Base-by-base conservation (phyloP, 2,888 invertebrate species). In the Phyllotreta cruciferae region DNA sequence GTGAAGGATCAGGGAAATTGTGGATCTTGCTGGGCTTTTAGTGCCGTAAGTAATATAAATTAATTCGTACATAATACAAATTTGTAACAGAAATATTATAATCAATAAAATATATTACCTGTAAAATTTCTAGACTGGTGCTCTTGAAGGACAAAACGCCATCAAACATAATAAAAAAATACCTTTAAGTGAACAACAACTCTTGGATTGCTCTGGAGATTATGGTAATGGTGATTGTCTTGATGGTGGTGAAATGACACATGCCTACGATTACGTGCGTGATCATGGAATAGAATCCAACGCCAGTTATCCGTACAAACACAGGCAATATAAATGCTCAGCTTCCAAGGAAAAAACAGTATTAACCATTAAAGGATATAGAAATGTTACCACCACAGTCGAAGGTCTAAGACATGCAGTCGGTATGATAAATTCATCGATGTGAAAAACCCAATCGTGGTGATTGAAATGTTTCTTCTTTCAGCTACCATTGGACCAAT, bases 11-110 rank as follows among this genome's bases (percentile, higher is more conserved):
- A 86, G 78, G 83, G 84, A 8, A 79, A 82, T 11, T 88, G 88
- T 77, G 87, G 87, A 6, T 85, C 86, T 1, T 89, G 88, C 75
- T 89, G 88, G 88, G 83, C 88, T 3, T 89, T 88, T 78, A 86
- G 86, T 73, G 78, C 87, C 6, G 83, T 85, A 79, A 82, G 82
- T 62, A n/a, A 6, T 3, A 39, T 13, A n/a, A n/a, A n/a, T n/a
- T n/a, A n/a, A n/a, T 45, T 11, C 8, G 8, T 10, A 45, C 45
- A 45, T 24, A n/a, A n/a, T n/a, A n/a, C n/a, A n/a, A n/a, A n/a
- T 24, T 24, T 24, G 24, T 24, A 24, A 24, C 4, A 24, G 24
- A 24, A 24, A 24, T 24, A 24, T 24, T 24, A 4, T 4, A 4
- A 24, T 24, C 24, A 3, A 24, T 24, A 24, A 41, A 41, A n/a